phyloP scores from a whole-genome alignment of 2,888 invertebrate genomes.

The Actias luna region DNA sequence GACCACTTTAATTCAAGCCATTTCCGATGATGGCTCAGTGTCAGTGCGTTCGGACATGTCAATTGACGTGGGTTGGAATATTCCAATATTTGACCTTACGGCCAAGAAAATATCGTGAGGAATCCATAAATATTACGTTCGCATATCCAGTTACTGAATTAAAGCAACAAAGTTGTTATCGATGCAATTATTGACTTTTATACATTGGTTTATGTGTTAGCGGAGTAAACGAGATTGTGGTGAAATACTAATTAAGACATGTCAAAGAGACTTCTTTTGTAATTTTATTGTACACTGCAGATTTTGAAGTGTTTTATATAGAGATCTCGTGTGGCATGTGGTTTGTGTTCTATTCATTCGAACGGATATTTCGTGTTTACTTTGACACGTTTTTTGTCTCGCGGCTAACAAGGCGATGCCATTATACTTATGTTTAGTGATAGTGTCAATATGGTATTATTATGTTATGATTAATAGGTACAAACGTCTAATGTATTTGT shows the following conservation, averaged over 20 bases:
- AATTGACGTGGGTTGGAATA: no score
- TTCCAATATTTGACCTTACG: no score
- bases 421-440: slow-evolving; percentile 67
- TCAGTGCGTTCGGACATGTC: no score
- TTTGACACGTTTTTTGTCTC: slow-evolving; percentile 72
- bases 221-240: neutral
- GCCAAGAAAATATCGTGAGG: no score
- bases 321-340: slow-evolving; percentile 47
- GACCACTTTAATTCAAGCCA: neutral
- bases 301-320: slow-evolving; percentile 20
- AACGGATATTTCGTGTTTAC: slow-evolving; percentile 58
- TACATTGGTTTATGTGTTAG: no score
- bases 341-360: slow-evolving; percentile 45
- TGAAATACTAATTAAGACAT: neutral
- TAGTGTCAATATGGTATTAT: slow-evolving; percentile 72
- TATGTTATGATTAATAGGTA: slow-evolving; percentile 41
- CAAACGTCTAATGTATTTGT: slow-evolving; percentile 6
- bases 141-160: no score
- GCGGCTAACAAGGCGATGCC: slow-evolving; percentile 66
- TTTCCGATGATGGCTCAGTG: neutral
- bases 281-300: neutral
- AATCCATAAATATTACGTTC: no score
- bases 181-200: neutral
- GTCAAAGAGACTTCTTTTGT: no score
- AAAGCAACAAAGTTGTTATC: neutral